Conservation (phyloP, 1,140 invertebrate genomes). For the Aethina tumida region DNA sequence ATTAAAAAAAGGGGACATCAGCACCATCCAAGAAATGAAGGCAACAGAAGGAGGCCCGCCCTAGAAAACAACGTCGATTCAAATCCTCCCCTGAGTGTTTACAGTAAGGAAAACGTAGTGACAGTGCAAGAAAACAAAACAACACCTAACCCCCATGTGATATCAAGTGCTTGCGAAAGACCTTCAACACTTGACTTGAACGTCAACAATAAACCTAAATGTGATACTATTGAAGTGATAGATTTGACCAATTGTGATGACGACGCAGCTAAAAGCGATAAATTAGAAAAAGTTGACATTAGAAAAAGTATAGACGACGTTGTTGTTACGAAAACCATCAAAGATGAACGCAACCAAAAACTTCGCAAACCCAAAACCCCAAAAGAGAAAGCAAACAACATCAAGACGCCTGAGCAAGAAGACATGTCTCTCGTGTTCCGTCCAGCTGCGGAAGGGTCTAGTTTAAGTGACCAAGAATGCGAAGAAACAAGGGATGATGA, state of each 20-base stretch:
- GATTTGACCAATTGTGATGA: slow-evolving; percentile 35
- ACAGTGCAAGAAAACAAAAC: slow-evolving; percentile 35
- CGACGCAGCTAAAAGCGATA: slow-evolving; percentile 21
- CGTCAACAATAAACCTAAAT: slow-evolving; percentile 16
- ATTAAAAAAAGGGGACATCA: slow-evolving; percentile 64
- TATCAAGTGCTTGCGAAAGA: slow-evolving; percentile 16
- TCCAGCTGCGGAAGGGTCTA: slow-evolving; percentile 41
- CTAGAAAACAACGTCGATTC: slow-evolving; percentile 18
- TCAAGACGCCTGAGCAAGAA: slow-evolving; percentile 15
- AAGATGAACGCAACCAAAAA: slow-evolving; percentile 24
- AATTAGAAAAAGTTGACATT: too few relatives aligned
- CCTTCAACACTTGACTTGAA: slow-evolving; percentile 5
- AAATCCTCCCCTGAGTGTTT: slow-evolving; percentile 13
- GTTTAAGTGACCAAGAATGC: slow-evolving; percentile 40
- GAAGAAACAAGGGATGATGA: slow-evolving; percentile 51
- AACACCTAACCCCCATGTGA: slow-evolving; percentile 26
- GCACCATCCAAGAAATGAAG: slow-evolving; percentile 56
- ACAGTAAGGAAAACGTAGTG: slow-evolving; percentile 23
- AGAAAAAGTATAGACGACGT: slow-evolving; percentile 1
- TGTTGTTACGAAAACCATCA: slow-evolving; percentile 15
- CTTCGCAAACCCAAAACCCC: slow-evolving; percentile 19
- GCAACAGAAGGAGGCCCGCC: slow-evolving; percentile 36
- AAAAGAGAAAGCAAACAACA: slow-evolving; percentile 12
- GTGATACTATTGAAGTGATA: slow-evolving; percentile 34
- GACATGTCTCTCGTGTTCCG: slow-evolving; percentile 42